Evolutionary conservation across 2,113 vertebrate species (phyloP), one percentile per base, ranked within the genome.

Genomic region (Clarias batrachus): DNA sequence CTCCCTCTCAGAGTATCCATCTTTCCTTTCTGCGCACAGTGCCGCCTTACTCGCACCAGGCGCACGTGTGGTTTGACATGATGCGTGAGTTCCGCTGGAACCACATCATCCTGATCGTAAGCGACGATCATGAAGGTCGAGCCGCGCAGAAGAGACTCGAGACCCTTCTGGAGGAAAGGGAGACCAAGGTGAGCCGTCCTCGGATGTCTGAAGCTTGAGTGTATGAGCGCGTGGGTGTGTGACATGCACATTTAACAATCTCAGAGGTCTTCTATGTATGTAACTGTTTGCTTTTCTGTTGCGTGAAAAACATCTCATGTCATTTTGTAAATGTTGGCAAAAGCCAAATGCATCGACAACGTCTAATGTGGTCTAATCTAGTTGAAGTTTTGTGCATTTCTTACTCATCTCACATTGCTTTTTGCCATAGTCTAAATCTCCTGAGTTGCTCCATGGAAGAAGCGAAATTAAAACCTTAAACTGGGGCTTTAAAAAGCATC

Each of bases 81-180:
- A 99, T 99, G 97, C 96, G 98, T 1, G 96, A 97, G 89, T 99
- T 98, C 93, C 96, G 96, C 94, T 99, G 98, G 98, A 99, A 99
- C 91, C 98, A 99, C 92, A 94, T 99, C 93, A 99, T 99, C 90
- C 94, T 99, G 90, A 97, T 99, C 65, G 97, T 99, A 92, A 99
- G 98, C 2, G 97, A 99, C 3, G 98, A 99, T 94, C 98, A 99
- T 7, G 98, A 99, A 93, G 98, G 98, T 87, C 95, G 98, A 33
- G 98, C 98, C 0, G 97, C 98, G 16, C 98, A 99, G 89, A 99
- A 99, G 94, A 97, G 97, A 91, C 95, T 99, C 70, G 98, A 99
- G 95, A 99, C 98, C 2, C 96, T 99, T 62, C 90, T 99, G 95
- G 98, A 99, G 94, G 98, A 99, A 93, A 94, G 94, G 60, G 98